These are phyloP conservation scores for Leucoraja ocellata DNA, from an alignment of 2,797 vertebrate species.

Conservation along the genomic window DNA sequence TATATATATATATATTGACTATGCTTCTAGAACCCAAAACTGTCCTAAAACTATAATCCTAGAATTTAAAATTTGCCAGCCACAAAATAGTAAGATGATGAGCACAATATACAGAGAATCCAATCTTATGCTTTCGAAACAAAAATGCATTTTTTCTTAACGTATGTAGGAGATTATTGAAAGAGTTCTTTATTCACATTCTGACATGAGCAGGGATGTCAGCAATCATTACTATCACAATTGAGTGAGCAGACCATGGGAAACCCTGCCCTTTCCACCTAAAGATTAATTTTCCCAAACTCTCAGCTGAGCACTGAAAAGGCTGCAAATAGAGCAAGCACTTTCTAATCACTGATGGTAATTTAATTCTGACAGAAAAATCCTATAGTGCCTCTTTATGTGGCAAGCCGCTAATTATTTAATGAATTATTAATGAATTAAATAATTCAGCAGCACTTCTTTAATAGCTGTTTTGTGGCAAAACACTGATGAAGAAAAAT, in stretches of 20 bases:
- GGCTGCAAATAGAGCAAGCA: neutral
- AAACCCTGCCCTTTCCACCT: neutral
- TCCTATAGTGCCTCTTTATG: neutral
- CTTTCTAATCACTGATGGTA: neutral
- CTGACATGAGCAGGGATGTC: neutral
- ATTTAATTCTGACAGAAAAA: constrained; percentile 3
- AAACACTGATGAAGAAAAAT: constrained; percentile 32
- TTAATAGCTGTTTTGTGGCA: constrained; percentile 28
- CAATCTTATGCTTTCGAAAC: neutral
- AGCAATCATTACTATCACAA: constrained; percentile 22
- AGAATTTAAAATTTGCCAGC: neutral
- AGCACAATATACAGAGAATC: neutral
- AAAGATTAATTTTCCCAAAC: neutral
- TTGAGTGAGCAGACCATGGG: neutral
- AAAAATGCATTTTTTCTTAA: neutral
- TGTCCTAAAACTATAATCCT: too few species aligned
- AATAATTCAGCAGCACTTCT: constrained; percentile 28
- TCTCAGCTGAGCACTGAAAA: neutral
- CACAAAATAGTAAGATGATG: neutral
- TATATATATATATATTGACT: too few species aligned
- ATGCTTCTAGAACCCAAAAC: too few species aligned
- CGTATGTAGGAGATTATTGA: neutral
- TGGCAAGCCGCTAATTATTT: constrained; percentile 31
- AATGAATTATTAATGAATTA: constrained; percentile 32
- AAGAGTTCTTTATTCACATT: constrained; percentile 4